Base-by-base conservation (phyloP, 2,113 vertebrate genomes). In the Bubo blakistoni region DNA sequence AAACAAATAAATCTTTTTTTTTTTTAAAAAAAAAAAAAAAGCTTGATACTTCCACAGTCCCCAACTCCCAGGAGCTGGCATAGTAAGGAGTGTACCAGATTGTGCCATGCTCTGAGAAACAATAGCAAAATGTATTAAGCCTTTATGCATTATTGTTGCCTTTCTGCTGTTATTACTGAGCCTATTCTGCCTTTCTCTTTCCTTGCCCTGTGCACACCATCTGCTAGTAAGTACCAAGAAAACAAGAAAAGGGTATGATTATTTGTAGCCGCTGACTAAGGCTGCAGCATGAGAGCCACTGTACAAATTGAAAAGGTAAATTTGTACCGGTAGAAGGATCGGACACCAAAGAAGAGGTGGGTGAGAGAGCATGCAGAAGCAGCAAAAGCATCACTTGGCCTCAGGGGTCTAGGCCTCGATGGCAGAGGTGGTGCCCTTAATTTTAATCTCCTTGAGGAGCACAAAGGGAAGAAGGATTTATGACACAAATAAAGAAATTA, bases 341-440 rank as follows among this genome's bases (percentile, higher is more conserved):
- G 80, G 85, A 30, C 66, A 27, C 61, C 63, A 83, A 20, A 88
- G 52, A 63, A 73, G 38, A 81, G 27, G 47, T 65, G 51, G 27
- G 36, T 51, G 66, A 76, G 71, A 26, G 40, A 90, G 26, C 22
- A 25, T 2, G 2, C 38, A 52, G 63, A 44, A 94, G 77, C 27
- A 84, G 26, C 1, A 2, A 92, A 94, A 47, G n/a, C 66, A 61
- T 66, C 4, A 0, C 74, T 79, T 52, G 74, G 94, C 84, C 93
- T 94, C 11, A 0, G 19, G 40, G 84, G 74, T 96, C 93, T 42
- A 65, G 93, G 70, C 84, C 89, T 87, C 1, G 0, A 49, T 90
- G 90, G 92, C 93, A 95, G 88, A 88, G 92, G 92, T 88, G 92
- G 91, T 95, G 94, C 92, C 94, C 83, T 97, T 95, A 49, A 92